Conservation (phyloP, 2,797 vertebrate genomes). For the Pangasius krempfi region DNA sequence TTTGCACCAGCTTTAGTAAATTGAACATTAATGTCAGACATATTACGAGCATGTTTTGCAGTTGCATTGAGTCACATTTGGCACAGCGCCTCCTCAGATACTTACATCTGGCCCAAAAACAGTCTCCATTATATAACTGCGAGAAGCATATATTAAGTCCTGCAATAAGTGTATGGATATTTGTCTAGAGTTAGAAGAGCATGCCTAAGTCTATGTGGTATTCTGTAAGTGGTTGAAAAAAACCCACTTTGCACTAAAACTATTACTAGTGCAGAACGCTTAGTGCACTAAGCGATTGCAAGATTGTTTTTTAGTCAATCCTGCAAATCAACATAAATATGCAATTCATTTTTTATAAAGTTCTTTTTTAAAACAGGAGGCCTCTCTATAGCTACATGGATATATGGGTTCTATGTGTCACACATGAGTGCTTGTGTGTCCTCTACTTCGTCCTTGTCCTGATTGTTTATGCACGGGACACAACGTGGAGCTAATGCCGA, state of each 20-base stretch:
- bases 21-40: background rate
- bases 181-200: background rate
- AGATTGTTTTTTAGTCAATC: background rate
- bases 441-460: constrained; percentile 55
- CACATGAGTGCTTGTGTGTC: constrained; percentile 39
- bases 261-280: background rate
- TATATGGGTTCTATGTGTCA: background rate
- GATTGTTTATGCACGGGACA: constrained; percentile 54
- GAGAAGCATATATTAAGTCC: background rate
- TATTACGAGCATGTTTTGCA: background rate
- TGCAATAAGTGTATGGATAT: background rate
- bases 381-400: background rate
- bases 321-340: background rate
- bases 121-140: background rate
- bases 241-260: background rate
- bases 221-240: background rate
- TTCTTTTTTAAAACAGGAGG: background rate
- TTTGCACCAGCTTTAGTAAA: background rate
- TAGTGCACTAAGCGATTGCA: background rate
- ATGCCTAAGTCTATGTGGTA: background rate
- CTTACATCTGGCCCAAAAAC: background rate
- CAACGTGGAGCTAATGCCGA: constrained; percentile 49
- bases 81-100: background rate
- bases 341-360: background rate
- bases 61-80: background rate